Evolutionary conservation across 2,888 invertebrate genomes (phyloP), one percentile per base, ranked within the genome.

Genomic region (Nomada hirtipes): DNA sequence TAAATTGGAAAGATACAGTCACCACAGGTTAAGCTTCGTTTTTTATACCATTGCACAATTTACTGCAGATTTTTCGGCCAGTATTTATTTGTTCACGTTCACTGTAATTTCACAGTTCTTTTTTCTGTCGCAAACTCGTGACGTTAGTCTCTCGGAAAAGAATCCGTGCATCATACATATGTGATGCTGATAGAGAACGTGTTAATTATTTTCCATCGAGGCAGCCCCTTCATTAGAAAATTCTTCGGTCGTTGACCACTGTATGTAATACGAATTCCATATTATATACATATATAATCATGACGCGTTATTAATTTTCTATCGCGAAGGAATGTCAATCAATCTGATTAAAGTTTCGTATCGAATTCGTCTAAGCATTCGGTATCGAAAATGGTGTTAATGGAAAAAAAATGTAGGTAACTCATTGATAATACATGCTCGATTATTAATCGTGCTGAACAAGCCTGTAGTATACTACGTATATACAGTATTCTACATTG

Each of bases 211-310:
- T 60, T 53, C 60, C 36, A 15, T 4, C 13, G 4, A 23, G 52
- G n/a, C 20, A n/a, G 47, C 63, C 2, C 11, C 29, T 26, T 15
- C 53, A 20, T 44, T 26, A 2, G n/a, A 59, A 70, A 70, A 70
- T 9, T n/a, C 57, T 57, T 63, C 71, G 76, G 36, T 65, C 69
- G 36, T 55, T 67, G 75, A 76, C 60, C 59, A 55, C 47, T 26
- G 47, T 65, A 47, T 26, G 26, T 26, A 26, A 26, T 26, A 26
- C 26, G 26, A 26, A 26, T 26, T 26, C 2, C 26, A 26, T 26
- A 26, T 23, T 23, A 71, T 61, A 67, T n/a, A 65, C 50, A 50
- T 61, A 36, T 4, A 20, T 42, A 9, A n/a, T 69, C 36, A 44
- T 55, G 4, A 36, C 2, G 23, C 7, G 13, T 52, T 44, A 2